phyloP scores from a whole-genome alignment of 2,888 invertebrate species.

The Melieria crassipennis region DNA sequence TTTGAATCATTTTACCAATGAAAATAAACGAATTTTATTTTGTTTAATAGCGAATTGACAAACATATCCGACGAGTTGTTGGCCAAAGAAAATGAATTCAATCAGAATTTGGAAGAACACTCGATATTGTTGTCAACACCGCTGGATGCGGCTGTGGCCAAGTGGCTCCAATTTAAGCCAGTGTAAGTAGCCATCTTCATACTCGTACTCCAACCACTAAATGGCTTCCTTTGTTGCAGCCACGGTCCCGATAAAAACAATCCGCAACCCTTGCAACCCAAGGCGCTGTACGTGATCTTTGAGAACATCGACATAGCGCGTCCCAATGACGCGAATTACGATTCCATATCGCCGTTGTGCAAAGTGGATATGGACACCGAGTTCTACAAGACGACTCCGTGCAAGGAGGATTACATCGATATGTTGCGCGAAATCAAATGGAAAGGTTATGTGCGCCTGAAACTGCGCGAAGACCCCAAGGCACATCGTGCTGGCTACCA shows the following conservation, averaged over 20 bases:
- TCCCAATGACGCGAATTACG: constrained; percentile 70
- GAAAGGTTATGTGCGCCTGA: constrained; percentile 62
- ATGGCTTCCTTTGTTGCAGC: constrained; percentile 43
- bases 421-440: constrained; percentile 57
- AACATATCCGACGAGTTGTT: constrained; percentile 53
- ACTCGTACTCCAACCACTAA: not conserved
- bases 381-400: constrained; percentile 57
- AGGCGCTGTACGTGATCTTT: constrained; percentile 75
- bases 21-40: not conserved
- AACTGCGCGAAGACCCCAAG: constrained; percentile 53
- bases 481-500: not conserved
- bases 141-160: constrained; percentile 75
- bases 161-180: constrained; percentile 69
- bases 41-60: constrained; percentile 52
- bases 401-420: constrained; percentile 50
- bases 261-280: constrained; percentile 71
- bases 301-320: constrained; percentile 79
- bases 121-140: constrained; percentile 76
- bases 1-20: not conserved
- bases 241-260: constrained; percentile 63
- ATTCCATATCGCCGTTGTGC: constrained; percentile 69
- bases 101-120: constrained; percentile 63
- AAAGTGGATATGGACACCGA: constrained; percentile 70
- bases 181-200: constrained; percentile 50
- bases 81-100: constrained; percentile 53